phyloP scores from a whole-genome alignment of 2,797 vertebrate genomes.

The Notolepis coatsorum region DNA sequence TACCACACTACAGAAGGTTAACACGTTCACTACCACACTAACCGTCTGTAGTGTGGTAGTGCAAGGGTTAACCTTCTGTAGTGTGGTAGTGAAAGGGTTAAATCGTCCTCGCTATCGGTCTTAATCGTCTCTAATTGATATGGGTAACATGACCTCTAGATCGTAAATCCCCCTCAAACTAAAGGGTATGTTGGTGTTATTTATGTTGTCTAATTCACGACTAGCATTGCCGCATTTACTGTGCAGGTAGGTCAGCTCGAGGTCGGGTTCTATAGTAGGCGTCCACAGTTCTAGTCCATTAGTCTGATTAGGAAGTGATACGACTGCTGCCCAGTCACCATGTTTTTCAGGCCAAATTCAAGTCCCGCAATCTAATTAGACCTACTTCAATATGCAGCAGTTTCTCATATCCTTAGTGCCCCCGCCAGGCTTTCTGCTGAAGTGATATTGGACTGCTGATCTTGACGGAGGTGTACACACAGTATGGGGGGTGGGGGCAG shows the following conservation, averaged over 20 bases:
- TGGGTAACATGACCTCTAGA: neutral
- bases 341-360: constrained; percentile 47
- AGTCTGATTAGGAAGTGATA: constrained; percentile 59
- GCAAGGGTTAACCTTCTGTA: too few relatives aligned
- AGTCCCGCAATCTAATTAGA: constrained; percentile 42
- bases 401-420: constrained; percentile 16
- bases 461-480: constrained; percentile 6
- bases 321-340: constrained; percentile 23
- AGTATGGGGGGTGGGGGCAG: too few relatives aligned
- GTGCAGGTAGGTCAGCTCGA: neutral
- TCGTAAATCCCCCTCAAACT: constrained; percentile 5
- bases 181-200: neutral
- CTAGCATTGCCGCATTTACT: constrained; percentile 1
- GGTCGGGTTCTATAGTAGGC: neutral
- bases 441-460: constrained; percentile 16
- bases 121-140: neutral
- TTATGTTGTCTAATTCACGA: constrained; percentile 25
- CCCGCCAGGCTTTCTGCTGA: constrained; percentile 3
- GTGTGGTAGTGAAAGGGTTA: too few relatives aligned
- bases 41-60: too few relatives aligned
- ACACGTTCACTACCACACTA: too few relatives aligned
- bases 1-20: too few relatives aligned
- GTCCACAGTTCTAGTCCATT: constrained; percentile 46
- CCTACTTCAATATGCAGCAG: constrained; percentile 21
- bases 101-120: too few relatives aligned